A percentile compares a stretch with the other conserved stretches of the same genome.
phyloP scores from a whole-genome alignment of 2,113 vertebrate species.

The Caranx melampygus region DNA sequence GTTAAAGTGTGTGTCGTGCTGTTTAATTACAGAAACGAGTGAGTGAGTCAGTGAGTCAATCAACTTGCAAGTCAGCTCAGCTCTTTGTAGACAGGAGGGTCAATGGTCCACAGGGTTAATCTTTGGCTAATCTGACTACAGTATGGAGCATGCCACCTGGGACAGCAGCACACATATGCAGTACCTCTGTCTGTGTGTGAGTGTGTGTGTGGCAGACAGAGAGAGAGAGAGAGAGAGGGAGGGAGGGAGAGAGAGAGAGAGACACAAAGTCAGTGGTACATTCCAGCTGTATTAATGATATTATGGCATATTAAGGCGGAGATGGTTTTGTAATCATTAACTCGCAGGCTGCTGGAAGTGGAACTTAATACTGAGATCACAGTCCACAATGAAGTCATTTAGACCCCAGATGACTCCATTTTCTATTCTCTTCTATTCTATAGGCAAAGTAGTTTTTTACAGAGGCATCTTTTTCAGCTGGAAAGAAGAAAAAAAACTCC shows the following conservation, averaged over 20 bases:
- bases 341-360: conserved; percentile 51
- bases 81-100: conserved; percentile 82
- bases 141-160: conserved; percentile 78
- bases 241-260: not conserved
- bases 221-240: not conserved
- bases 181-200: conserved; percentile 7
- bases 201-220: not conserved
- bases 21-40: conserved; percentile 82
- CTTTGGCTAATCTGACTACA: conserved; percentile 87
- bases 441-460: not conserved
- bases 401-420: not conserved
- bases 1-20: conserved; percentile 69
- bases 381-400: conserved; percentile 62
- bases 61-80: conserved; percentile 67
- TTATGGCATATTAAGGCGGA: conserved; percentile 37
- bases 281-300: conserved; percentile 40
- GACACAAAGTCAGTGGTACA: not conserved
- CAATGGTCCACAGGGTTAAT: conserved; percentile 88
- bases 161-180: conserved; percentile 52
- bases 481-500: not conserved
- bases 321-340: conserved; percentile 71
- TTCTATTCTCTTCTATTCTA: not conserved
- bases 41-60: conserved; percentile 41
- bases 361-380: conserved; percentile 67
- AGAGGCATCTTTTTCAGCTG: not conserved